phyloP scores from a whole-genome alignment of 2,888 invertebrate genomes.

The Pachycephus smyrnensis region DNA sequence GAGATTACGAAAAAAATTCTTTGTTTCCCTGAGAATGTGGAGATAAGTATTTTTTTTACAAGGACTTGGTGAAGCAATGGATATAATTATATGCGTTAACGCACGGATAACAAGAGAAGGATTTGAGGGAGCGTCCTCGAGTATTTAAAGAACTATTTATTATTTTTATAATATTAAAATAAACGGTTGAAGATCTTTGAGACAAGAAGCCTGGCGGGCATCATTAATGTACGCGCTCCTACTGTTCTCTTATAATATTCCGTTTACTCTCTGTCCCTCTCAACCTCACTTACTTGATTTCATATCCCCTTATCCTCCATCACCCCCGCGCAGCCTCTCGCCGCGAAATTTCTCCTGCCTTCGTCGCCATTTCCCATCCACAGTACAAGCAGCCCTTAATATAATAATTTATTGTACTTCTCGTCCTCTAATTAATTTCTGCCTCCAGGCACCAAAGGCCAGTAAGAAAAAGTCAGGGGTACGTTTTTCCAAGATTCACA shows the following conservation, averaged over 20 bases:
- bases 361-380: neutral
- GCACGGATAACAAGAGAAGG: neutral
- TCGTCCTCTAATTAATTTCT: conserved; percentile 42
- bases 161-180: conserved; percentile 15
- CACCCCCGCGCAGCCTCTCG: neutral
- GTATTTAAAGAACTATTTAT: conserved; percentile 21
- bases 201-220: conserved; percentile 51
- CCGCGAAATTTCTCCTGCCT: conserved; percentile 12
- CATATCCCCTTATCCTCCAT: too few relatives aligned
- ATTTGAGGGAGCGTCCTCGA: neutral
- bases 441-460: conserved; percentile 10
- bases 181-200: conserved; percentile 28
- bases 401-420: conserved; percentile 44
- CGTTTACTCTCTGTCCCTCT: conserved; percentile 17
- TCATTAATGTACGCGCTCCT: conserved; percentile 53
- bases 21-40: neutral
- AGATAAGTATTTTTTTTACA: neutral
- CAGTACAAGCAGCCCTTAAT: conserved; percentile 4
- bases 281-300: neutral
- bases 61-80: neutral
- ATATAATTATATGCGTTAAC: neutral
- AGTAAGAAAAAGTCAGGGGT: too few relatives aligned
- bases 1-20: neutral
- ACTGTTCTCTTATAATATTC: conserved; percentile 37
- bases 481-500: too few relatives aligned